Conservation (phyloP, 2,113 vertebrate genomes). For the Genyomyrus donnyi region DNA sequence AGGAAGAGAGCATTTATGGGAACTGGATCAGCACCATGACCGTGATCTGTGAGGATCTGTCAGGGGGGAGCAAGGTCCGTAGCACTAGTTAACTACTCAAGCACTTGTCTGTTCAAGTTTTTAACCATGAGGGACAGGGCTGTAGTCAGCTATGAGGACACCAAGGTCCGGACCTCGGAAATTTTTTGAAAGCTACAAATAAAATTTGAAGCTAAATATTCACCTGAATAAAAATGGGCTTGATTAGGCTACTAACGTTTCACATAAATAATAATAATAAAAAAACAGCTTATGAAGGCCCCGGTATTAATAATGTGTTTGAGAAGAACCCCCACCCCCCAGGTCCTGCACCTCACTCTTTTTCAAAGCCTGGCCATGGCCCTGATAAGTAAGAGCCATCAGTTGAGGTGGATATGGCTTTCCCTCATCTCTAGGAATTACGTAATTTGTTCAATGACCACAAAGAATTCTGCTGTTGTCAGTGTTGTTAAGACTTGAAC, state of each 20-base stretch:
- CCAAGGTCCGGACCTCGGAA: neutral
- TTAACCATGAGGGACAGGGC: no score
- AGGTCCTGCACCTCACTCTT: no score
- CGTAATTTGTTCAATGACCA: neutral
- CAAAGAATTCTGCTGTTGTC: neutral
- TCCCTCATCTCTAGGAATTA: neutral
- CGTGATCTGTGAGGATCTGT: constrained; percentile 55
- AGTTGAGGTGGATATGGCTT: neutral
- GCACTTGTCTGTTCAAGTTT: neutral
- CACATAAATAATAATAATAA: no score
- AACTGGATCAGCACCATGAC: constrained; percentile 65
- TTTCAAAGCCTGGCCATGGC: neutral
- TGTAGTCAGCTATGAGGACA: neutral
- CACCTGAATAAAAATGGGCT: no score
- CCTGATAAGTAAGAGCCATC: neutral
- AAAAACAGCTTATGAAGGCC: no score
- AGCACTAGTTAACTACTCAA: neutral
- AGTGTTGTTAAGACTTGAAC: neutral
- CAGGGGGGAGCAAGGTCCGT: constrained; percentile 39
- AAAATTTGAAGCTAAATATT: no score
- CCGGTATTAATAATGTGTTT: no score
- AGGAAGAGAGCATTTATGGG: constrained; percentile 57
- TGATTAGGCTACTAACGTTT: no score
- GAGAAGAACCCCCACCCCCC: no score
- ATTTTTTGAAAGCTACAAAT: no score